These are phyloP conservation scores for Trypoxylon attenuatum DNA, from an alignment of 2,888 invertebrate genomes.

Conservation along the genomic window DNA sequence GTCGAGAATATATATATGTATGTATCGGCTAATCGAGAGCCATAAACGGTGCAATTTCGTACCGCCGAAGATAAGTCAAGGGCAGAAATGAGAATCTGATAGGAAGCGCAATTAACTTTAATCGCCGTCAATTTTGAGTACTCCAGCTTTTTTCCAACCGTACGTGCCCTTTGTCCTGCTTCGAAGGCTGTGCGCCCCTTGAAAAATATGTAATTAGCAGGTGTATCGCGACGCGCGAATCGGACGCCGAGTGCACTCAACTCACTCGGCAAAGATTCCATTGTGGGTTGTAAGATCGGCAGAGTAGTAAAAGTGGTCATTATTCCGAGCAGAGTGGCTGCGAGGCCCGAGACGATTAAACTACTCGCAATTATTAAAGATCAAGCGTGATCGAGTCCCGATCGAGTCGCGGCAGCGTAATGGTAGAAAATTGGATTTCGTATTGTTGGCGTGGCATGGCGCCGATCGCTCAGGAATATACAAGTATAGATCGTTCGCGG, in stretches of 20 bases:
- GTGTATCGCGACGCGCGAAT: slow-evolving; percentile 16
- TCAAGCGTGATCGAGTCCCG: no score
- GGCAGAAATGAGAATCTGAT: slow-evolving; percentile 46
- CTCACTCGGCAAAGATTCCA: slow-evolving; percentile 31
- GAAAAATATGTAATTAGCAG: slow-evolving; percentile 52
- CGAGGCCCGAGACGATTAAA: slow-evolving; percentile 41
- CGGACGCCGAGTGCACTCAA: slow-evolving; percentile 24
- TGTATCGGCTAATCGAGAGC: no score
- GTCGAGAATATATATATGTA: no score
- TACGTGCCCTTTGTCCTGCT: slow-evolving; percentile 2
- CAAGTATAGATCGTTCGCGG: no score
- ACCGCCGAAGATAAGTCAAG: slow-evolving; percentile 29
- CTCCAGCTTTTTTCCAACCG: slow-evolving; percentile 8
- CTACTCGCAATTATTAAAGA: slow-evolving; percentile 27
- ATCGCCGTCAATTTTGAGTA: slow-evolving; percentile 49
- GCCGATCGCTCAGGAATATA: no score
- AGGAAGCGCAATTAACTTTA: slow-evolving; percentile 53
- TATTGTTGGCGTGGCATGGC: no score
- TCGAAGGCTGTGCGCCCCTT: slow-evolving; percentile 36
- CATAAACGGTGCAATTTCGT: no score
- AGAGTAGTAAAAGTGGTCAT: slow-evolving; percentile 17
- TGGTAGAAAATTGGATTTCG: slow-evolving; percentile 39
- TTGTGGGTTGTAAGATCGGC: slow-evolving; percentile 9
- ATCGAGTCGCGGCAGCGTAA: no score
- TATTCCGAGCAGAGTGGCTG: slow-evolving; percentile 22